A percentile compares a stretch with the other conserved stretches of the same genome.
These are phyloP conservation scores for Palythoa grandis DNA, from an alignment of 92 coral and sea anemone species.

Conservation along the genomic window DNA sequence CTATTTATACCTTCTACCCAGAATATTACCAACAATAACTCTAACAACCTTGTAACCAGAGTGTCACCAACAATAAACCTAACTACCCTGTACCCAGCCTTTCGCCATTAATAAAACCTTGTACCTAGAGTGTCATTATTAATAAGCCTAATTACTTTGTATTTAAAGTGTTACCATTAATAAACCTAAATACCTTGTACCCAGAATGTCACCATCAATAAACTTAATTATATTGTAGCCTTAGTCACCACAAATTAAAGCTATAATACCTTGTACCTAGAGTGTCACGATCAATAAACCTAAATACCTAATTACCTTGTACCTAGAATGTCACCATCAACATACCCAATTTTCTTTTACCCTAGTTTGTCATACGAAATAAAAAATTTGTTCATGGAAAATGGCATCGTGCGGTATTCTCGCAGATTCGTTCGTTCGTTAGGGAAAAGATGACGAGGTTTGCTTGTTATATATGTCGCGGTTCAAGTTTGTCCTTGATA, in stretches of 20 bases:
- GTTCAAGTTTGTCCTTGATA: too few species aligned
- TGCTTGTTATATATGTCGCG: too few species aligned
- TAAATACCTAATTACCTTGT: too few species aligned
- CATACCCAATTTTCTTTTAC: too few species aligned
- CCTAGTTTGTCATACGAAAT: neutral
- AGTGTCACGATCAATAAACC: neutral
- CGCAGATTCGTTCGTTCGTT: too few species aligned
- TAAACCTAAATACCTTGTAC: neutral
- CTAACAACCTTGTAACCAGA: neutral
- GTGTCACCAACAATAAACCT: neutral
- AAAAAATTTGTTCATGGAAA: too few species aligned
- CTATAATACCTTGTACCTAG: neutral
- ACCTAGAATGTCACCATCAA: neutral
- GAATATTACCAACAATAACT: neutral
- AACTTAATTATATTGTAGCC: conserved; percentile 56
- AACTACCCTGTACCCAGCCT: neutral
- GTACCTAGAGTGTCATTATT: neutral
- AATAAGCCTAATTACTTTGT: neutral
- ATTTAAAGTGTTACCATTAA: neutral
- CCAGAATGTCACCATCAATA: neutral
- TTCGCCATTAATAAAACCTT: too few species aligned
- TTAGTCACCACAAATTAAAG: neutral
- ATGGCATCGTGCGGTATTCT: too few species aligned
- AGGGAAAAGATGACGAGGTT: too few species aligned
- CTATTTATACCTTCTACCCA: too few species aligned